Conservation (phyloP, 1,140 invertebrate genomes). For the Metaphire vulgaris region DNA sequence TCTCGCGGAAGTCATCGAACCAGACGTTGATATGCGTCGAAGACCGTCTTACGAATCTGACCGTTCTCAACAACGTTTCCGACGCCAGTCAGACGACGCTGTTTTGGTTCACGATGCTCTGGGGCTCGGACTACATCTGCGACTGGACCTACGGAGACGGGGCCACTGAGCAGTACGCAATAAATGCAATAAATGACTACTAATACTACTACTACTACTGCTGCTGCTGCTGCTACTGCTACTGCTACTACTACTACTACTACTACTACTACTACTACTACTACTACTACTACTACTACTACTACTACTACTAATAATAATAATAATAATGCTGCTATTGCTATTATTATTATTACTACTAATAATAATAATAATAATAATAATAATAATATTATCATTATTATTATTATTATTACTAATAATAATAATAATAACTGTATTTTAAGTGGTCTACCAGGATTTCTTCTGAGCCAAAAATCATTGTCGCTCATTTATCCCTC, state of each 20-base stretch:
- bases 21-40: slow-evolving; percentile 17
- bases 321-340: too few relatives aligned
- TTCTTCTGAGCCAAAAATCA: too few relatives aligned
- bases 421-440: too few relatives aligned
- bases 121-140: slow-evolving; percentile 20
- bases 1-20: slow-evolving; percentile 4
- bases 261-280: slow-evolving; percentile 21
- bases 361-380: slow-evolving; percentile 11
- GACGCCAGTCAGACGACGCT: slow-evolving; percentile 4
- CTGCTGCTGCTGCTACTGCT: slow-evolving; percentile 19
- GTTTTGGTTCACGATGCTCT: slow-evolving; percentile 9
- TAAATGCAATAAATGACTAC: too few relatives aligned
- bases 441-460: too few relatives aligned
- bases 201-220: slow-evolving; percentile 6
- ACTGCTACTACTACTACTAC: slow-evolving; percentile 16
- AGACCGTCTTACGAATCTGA: not conserved
- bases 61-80: slow-evolving; percentile 1
- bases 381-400: slow-evolving; percentile 17
- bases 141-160: slow-evolving; percentile 20
- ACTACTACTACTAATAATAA: too few relatives aligned
- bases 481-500: too few relatives aligned
- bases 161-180: not conserved
- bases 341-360: too few relatives aligned
- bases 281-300: slow-evolving; percentile 21
- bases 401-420: too few relatives aligned